Conservation (phyloP, 2,113 vertebrate genomes). For the Salvator merianae region DNA sequence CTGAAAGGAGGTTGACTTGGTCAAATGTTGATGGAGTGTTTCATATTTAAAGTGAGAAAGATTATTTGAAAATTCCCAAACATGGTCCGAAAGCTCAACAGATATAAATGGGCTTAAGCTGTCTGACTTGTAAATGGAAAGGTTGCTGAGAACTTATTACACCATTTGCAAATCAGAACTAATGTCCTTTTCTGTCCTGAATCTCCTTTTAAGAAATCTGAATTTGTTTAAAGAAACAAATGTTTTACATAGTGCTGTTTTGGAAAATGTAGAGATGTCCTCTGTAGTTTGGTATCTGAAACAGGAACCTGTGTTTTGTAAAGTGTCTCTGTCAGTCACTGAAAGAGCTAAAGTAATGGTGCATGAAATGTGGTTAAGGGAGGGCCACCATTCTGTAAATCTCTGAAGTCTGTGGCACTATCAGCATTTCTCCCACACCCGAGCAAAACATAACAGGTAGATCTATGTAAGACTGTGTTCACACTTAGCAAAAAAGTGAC, state of each 20-base stretch:
- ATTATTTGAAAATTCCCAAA: neutral
- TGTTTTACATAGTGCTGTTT: constrained; percentile 17
- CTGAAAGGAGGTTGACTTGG: neutral
- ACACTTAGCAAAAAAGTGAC: too few relatives aligned
- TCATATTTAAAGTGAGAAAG: constrained; percentile 9
- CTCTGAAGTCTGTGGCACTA: too few relatives aligned
- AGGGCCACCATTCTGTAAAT: too few relatives aligned
- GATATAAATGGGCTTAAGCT: neutral
- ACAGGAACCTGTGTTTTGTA: neutral
- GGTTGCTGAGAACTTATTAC: neutral
- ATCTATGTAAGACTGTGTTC: too few relatives aligned
- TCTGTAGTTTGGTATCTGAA: neutral
- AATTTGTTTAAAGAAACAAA: constrained; percentile 9
- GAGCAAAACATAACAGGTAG: too few relatives aligned
- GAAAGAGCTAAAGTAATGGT: too few relatives aligned
- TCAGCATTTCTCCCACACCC: too few relatives aligned
- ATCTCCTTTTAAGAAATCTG: neutral
- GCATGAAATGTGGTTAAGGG: too few relatives aligned
- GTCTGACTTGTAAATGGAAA: neutral
- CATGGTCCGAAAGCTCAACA: neutral
- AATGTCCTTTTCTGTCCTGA: neutral
- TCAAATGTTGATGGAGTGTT: neutral
- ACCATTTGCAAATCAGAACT: neutral
- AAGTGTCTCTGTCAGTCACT: neutral
- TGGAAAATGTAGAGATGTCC: neutral